Evolutionary conservation across 1,140 invertebrate genomes (phyloP), one percentile per base, ranked within the genome.

Genomic region (Penaeus vannamei): DNA sequence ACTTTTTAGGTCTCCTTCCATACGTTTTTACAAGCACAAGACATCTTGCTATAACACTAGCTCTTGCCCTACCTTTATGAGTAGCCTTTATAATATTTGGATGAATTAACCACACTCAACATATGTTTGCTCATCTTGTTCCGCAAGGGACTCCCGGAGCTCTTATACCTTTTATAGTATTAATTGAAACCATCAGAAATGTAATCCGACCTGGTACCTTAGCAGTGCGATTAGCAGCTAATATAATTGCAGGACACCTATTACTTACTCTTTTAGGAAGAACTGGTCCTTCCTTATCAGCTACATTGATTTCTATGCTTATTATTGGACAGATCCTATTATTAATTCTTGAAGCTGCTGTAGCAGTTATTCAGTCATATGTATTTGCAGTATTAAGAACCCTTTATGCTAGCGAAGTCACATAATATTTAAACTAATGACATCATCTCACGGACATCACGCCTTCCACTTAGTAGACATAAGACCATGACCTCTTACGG

Each of bases 161-260:
- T n/a, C 29, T 85, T 0, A 85, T 96, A 91, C 93, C 94, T 5
- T 93, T 93, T 90, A 92, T 93, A 89, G 93, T 93, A 36, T 59
- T 93, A 61, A 93, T 94, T 92, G 93, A 94, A 92, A 84, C 60
- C 92, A 92, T 93, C 66, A 94, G 93, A 86, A 92, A 93, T 89
- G 64, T 92, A 69, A 95, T 96, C 93, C 95, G 94, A 14, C 95
- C 95, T 17, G 92, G 93, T 92, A 95, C 95, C 3, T 93, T 96
- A 93, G 93, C 94, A 59, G 93, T 96, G 82, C 95, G 95, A 89
- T 92, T 96, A 93, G 93, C 94, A 20, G 95, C 95, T 64, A 95
- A 95, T 94, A 95, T 95, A 94, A 95, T 95, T 93, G 95, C 95
- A 22, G 95, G 95, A 0, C 95, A 95, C 92, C 92, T 96, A 92